These are phyloP conservation scores for Noturus placidus DNA, from an alignment of 2,113 vertebrate genomes.

Conservation along the genomic window DNA sequence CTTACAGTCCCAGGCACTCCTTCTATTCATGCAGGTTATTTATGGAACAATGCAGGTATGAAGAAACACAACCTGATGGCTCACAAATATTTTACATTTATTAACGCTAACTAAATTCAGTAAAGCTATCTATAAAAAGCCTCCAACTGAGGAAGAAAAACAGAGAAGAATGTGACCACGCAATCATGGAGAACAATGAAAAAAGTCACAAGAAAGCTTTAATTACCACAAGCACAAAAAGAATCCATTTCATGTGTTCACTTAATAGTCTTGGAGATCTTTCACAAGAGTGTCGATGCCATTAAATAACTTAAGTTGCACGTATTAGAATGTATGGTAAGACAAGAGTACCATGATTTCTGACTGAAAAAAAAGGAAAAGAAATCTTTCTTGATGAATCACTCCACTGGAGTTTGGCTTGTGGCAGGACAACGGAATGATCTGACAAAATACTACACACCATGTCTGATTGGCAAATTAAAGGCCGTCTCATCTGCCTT, in stretches of 20 bases:
- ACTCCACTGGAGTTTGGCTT: not conserved
- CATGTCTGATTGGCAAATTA: slow-evolving; percentile 2
- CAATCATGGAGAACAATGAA: not conserved
- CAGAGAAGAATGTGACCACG: no score
- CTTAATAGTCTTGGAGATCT: not conserved
- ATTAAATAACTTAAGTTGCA: not conserved
- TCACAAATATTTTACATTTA: not conserved
- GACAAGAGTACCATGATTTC: not conserved
- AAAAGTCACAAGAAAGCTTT: slow-evolving; percentile 6
- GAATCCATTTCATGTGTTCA: not conserved
- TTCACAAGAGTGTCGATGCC: not conserved
- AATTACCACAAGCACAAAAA: not conserved
- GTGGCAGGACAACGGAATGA: not conserved
- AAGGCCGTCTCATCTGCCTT: not conserved
- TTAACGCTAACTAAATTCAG: not conserved
- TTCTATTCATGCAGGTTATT: not conserved
- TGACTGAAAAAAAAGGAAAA: not conserved
- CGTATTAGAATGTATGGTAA: not conserved
- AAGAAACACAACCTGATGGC: not conserved
- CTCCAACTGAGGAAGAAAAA: no score
- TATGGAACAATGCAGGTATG: not conserved
- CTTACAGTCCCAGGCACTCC: not conserved
- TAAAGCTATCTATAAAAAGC: not conserved
- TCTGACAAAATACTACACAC: not conserved
- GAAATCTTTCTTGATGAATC: not conserved